A percentile compares a stretch with the other conserved stretches of the same genome.
These are phyloP conservation scores for Magallana ariakensis DNA, from an alignment of 1,140 invertebrate genomes.

Conservation along the genomic window DNA sequence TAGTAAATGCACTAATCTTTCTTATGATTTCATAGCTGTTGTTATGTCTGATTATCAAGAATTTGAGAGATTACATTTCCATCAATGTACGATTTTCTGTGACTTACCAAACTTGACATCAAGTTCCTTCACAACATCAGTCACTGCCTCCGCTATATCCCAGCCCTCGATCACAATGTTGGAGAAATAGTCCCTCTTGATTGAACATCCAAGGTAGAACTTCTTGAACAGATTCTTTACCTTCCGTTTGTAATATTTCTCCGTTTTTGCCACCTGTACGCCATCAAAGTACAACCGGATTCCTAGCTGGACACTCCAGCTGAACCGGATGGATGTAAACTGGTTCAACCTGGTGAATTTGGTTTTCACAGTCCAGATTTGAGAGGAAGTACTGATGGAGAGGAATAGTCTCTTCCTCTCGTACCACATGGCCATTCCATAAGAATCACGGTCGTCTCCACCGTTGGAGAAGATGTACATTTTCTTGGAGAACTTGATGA, in stretches of 20 bases:
- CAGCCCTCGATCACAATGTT: slow-evolving; percentile 63
- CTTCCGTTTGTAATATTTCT: slow-evolving; percentile 47
- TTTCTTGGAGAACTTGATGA: slow-evolving; percentile 59
- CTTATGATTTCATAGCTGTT: no score
- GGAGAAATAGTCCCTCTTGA: slow-evolving; percentile 41
- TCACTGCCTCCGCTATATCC: slow-evolving; percentile 59
- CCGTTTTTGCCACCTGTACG: slow-evolving; percentile 46
- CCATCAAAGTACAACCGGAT: slow-evolving; percentile 62
- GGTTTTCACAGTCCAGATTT: slow-evolving; percentile 63
- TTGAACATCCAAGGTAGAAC: slow-evolving; percentile 61
- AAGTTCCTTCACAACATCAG: slow-evolving; percentile 55
- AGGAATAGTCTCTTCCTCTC: slow-evolving; percentile 60
- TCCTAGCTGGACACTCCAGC: slow-evolving; percentile 65
- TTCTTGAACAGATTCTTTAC: slow-evolving; percentile 6
- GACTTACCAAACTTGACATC: slow-evolving; percentile 62
- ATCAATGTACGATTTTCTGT: no score
- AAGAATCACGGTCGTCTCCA: slow-evolving; percentile 53
- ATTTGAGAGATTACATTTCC: no score
- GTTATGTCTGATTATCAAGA: no score
- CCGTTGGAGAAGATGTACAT: slow-evolving; percentile 69
- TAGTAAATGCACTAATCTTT: no score
- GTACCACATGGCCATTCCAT: slow-evolving; percentile 67
- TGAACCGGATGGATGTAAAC: slow-evolving; percentile 63
- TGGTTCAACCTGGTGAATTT: slow-evolving; percentile 45
- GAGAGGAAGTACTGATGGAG: slow-evolving; percentile 55